Evolutionary conservation across 2,888 invertebrate genomes (phyloP), one percentile per base, ranked within the genome.

Genomic region (Bembecia ichneumoniformis): DNA sequence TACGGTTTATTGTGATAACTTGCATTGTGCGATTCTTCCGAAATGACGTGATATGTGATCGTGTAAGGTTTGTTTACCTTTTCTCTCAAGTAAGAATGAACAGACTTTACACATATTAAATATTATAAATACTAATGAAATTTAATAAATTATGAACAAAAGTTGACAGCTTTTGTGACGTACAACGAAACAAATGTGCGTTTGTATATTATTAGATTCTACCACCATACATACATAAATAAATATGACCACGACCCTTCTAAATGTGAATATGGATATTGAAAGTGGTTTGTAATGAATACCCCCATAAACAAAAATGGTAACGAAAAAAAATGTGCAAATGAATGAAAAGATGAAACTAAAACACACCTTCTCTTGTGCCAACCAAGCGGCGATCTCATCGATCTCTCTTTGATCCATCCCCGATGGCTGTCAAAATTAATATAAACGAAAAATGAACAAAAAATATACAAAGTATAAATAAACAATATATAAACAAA

Each of bases 341-440:
- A 47, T 14, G 43, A 49, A 51, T 48, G 65, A 49, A 47, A 54
- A 58, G 60, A 47, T 52, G 60, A 58, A 64, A 60, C 53, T 52
- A 66, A 68, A 64, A 71, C 78, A 76, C 70, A 80, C 91, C 92
- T 91, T 90, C 91, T 95, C 92, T 90, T 93, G 89, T 68, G 93
- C 93, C 77, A 97, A 91, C 97, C 97, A 97, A 83, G 95, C 95
- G 73, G 96, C 95, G 90, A 97, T 97, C 88, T 97, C 97, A 88
- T 94, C 95, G 86, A 96, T 94, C 84, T 97, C 96, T 79, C 92
- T 91, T 79, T 95, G 93, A 89, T 92, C 89, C 80, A 90, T 89
- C 57, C 81, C 84, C 56, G 84, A 71, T 47, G 83, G 82, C 88
- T 88, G 82, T 73, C 53, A 66, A 60, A 52, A 55, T 35, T 50